phyloP scores from a whole-genome alignment of 2,888 invertebrate genomes.

The Philaethria dido region DNA sequence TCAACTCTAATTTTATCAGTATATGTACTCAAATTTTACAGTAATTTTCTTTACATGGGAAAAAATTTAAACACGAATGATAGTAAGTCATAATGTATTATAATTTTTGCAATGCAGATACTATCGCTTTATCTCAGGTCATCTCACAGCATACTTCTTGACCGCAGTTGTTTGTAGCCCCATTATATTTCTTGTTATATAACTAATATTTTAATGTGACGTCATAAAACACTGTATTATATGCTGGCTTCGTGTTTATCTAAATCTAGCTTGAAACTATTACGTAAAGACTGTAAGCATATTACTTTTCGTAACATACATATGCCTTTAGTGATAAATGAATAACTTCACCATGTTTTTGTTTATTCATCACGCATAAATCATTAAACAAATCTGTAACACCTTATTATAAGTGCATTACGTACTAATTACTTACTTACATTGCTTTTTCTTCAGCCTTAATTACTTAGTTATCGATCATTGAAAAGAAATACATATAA shows the following conservation, averaged over 20 bases:
- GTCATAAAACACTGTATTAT: conserved; percentile 14
- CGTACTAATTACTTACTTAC: not conserved
- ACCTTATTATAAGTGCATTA: conserved; percentile 11
- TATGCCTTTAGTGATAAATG: conserved; percentile 15
- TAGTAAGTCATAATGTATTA: not conserved
- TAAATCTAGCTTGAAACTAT: not conserved
- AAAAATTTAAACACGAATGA: not conserved
- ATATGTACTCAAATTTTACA: too few relatives aligned
- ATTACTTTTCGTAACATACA: not conserved
- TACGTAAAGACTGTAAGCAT: conserved; percentile 16
- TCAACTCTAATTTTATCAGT: too few relatives aligned
- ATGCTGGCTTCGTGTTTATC: conserved; percentile 5
- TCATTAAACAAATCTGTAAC: conserved; percentile 7
- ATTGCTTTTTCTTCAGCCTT: not conserved
- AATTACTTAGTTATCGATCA: not conserved
- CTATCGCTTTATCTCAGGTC: conserved; percentile 24
- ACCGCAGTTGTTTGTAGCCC: conserved; percentile 15
- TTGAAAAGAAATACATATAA: not conserved
- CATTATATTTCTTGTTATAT: conserved; percentile 27
- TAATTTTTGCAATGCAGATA: not conserved
- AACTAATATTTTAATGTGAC: conserved; percentile 20
- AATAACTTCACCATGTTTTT: not conserved
- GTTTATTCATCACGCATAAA: conserved; percentile 2
- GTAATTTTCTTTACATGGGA: not conserved
- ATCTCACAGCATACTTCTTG: conserved; percentile 25